A percentile compares a stretch with the other conserved stretches of the same genome.
Conservation (phyloP, 2,113 vertebrate genomes). For the Martes martes region DNA sequence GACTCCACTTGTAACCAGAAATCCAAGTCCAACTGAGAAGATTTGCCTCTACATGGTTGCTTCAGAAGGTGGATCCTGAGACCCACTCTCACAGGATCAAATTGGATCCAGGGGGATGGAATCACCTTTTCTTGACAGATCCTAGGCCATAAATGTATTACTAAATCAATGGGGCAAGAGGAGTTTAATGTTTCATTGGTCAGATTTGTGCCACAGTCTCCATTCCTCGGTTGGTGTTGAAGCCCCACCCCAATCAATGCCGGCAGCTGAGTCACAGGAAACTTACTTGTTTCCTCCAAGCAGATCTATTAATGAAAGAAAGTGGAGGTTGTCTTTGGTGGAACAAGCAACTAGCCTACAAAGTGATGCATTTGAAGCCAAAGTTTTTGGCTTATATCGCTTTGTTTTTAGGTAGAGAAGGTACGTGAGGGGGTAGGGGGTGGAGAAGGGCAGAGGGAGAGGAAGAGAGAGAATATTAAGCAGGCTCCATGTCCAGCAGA, state of each 20-base stretch:
- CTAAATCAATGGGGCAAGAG: no score
- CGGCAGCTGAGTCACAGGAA: not conserved
- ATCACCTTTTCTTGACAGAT: not conserved
- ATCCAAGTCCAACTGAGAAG: not conserved
- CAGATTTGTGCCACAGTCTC: not conserved
- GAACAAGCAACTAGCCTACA: not conserved
- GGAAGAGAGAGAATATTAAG: not conserved
- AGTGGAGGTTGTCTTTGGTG: not conserved
- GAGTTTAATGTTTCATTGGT: not conserved
- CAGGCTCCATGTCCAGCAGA: not conserved
- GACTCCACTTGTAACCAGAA: not conserved
- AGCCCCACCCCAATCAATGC: not conserved
- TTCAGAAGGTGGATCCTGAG: not conserved
- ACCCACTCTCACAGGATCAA: not conserved
- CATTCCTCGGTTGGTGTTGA: not conserved
- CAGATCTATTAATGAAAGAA: not conserved
- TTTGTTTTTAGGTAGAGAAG: not conserved
- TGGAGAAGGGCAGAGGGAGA: not conserved
- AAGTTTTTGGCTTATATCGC: not conserved
- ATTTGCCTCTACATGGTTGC: not conserved
- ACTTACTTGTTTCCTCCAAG: not conserved
- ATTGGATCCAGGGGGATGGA: fast-evolving
- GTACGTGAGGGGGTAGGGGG: not conserved
- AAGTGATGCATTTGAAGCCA: not conserved
- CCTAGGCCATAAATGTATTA: no score